Base-by-base conservation (phyloP, 2,888 invertebrate species). In the Crepidodera aurea region DNA sequence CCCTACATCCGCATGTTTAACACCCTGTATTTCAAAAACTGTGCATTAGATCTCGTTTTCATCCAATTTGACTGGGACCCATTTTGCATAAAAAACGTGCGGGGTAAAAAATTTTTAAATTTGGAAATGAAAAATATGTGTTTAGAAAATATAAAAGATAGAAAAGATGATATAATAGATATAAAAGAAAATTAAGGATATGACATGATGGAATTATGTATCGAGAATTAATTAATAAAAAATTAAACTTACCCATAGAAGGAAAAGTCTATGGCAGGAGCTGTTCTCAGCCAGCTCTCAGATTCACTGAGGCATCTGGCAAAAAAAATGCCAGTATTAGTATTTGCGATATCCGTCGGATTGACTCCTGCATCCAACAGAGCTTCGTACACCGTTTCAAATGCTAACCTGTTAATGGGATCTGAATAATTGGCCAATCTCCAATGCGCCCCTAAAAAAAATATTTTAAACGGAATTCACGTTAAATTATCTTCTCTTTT, bases 271-370 rank as follows among this genome's bases (percentile, higher is more conserved):
- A n/a, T 1, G 1, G n/a, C 19, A 7, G 48, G 48, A 13, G 3
- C 1, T 2, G 7, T 48, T 1, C 3, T 5, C 6, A 48, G 4
- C 48, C 48, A 48, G 6, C 2, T 2, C 8, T 27, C 27, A 16
- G 27, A 27, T 42, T 94, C 93, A 0, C 90, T 90, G 75, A 88
- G 88, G 75, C 90, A 90, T 37, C 87, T 86, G 0, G 92, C 93
- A 19, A 92, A 85, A 78, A 90, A 93, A 10, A 93, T 92, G 7
- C 92, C 93, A 0, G 90, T 91, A 68, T 85, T 88, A 1, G 87
- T 86, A 55, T 91, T 91, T 16, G 87, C 83, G 8, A 93, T 79
- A 51, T 86, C 85, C 51, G 84, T 83, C 0, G 93, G 93, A 76
- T 91, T 88, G 32, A 83, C 82, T 77, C 86, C 86, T 39, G 87